These are phyloP conservation scores for Fulica atra DNA, from an alignment of 2,113 vertebrate species.

Conservation along the genomic window DNA sequence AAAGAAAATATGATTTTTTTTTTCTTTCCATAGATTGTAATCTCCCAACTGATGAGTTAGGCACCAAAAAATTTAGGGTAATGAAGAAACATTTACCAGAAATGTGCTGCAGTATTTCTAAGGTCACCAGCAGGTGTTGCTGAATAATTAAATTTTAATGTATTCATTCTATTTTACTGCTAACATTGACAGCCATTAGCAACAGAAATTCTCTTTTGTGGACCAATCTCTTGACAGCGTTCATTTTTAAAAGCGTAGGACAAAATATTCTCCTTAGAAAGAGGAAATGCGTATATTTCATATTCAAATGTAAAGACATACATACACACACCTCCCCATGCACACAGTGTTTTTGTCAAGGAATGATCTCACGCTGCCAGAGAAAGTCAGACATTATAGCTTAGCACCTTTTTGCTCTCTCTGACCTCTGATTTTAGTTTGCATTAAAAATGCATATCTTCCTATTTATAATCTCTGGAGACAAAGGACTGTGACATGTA, in stretches of 20 bases:
- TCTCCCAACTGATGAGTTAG: background rate
- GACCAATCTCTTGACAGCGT: background rate
- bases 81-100: conserved; percentile 11
- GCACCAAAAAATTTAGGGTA: background rate
- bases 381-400: background rate
- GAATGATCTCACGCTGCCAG: background rate
- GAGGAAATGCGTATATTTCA: background rate
- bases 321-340: too few relatives aligned
- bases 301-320: background rate
- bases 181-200: conserved; percentile 3
- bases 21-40: background rate
- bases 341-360: background rate
- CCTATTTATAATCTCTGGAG: background rate
- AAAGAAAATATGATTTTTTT: background rate
- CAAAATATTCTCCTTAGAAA: background rate
- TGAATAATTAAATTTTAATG: conserved; percentile 46
- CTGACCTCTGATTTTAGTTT: background rate
- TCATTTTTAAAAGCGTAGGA: background rate
- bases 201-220: conserved; percentile 5
- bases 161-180: conserved; percentile 1
- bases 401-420: background rate
- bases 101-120: background rate
- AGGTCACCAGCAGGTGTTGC: conserved; percentile 23
- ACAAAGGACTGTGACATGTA: background rate
- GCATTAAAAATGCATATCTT: background rate